A percentile compares a stretch with the other conserved stretches of the same genome.
phyloP scores from a whole-genome alignment of 1,140 invertebrate genomes.

The Microplitis mediator region DNA sequence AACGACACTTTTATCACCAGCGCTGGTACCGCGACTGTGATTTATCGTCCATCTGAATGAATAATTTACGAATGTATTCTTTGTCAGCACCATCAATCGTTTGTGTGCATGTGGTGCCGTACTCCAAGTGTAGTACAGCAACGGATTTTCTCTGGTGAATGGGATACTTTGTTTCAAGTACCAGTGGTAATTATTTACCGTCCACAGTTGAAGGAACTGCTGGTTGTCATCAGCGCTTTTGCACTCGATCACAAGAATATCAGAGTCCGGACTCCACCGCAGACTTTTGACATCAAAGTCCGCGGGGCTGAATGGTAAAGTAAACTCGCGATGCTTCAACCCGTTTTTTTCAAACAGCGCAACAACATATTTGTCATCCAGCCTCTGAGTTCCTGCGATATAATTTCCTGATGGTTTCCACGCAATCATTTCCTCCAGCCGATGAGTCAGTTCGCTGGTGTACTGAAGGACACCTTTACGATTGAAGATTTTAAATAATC shows the following conservation, averaged over 20 bases:
- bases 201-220: conserved; percentile 75
- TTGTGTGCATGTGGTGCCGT: conserved; percentile 36
- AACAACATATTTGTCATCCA: conserved; percentile 74
- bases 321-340: conserved; percentile 82
- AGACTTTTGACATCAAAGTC: conserved; percentile 66
- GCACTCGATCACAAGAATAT: conserved; percentile 72
- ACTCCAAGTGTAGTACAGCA: conserved; percentile 68
- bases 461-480: conserved; percentile 74
- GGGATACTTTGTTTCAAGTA: conserved; percentile 79
- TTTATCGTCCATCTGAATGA: conserved; percentile 69
- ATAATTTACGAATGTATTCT: conserved; percentile 66
- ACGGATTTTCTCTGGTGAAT: conserved; percentile 60
- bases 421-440: conserved; percentile 71
- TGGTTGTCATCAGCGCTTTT: conserved; percentile 48
- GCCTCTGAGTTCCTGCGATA: conserved; percentile 74
- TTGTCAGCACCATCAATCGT: conserved; percentile 49
- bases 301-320: conserved; percentile 67
- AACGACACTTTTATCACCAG: conserved; percentile 67
- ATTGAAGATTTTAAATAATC: conserved; percentile 76
- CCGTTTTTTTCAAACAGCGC: conserved; percentile 93
- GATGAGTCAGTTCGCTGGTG: conserved; percentile 73
- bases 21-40: conserved; percentile 61
- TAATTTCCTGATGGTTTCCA: conserved; percentile 84
- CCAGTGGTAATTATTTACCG: conserved; percentile 88
- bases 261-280: conserved; percentile 80